Conservation (phyloP, 2,797 vertebrate genomes). For the Periophthalmus magnuspinnatus region DNA sequence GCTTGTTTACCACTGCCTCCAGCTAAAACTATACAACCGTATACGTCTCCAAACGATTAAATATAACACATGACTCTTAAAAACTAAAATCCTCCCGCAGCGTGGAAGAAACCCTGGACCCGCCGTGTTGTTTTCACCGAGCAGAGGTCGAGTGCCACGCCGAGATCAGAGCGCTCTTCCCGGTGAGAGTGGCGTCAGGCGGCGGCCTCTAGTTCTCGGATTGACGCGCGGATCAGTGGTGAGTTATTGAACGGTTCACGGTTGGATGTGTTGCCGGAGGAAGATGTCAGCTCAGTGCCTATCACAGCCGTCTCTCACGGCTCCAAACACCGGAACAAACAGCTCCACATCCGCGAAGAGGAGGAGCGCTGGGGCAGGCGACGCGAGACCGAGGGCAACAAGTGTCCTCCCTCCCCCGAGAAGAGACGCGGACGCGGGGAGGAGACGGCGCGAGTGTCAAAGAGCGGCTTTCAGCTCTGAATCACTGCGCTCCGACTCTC, state of each 20-base stretch:
- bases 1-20: constrained; percentile 6
- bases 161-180: constrained; percentile 30
- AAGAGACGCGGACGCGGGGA: not conserved
- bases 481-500: too few relatives aligned
- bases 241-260: constrained; percentile 27
- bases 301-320: constrained; percentile 10
- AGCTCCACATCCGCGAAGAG: not conserved
- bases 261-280: not conserved
- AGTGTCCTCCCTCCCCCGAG: constrained; percentile 32
- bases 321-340: not conserved
- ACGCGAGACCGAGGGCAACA: constrained; percentile 40
- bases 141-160: constrained; percentile 15
- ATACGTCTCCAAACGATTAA: not conserved
- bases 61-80: not conserved
- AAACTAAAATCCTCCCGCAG: not conserved
- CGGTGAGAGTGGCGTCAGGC: constrained; percentile 57
- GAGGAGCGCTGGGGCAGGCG: not conserved
- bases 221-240: constrained; percentile 26
- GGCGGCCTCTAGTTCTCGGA: constrained; percentile 24
- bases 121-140: not conserved
- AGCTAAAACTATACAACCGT: not conserved
- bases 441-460: not conserved
- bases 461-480: not conserved
- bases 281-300: not conserved
- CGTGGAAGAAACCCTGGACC: not conserved